Base-by-base conservation (phyloP, 2,113 vertebrate species). In the Ibidorhyncha struthersii region DNA sequence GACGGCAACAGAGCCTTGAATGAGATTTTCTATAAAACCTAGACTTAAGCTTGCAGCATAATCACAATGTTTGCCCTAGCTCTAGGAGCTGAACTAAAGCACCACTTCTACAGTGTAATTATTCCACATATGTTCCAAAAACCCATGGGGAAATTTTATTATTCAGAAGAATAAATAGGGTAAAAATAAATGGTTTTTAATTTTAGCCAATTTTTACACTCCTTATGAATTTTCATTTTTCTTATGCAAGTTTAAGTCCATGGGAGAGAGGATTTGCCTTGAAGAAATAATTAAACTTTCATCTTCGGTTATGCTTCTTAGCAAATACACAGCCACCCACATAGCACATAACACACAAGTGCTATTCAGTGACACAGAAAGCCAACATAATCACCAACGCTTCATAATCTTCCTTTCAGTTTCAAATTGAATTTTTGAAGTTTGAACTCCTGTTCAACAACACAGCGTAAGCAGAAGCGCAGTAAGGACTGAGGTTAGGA, bases 1-100 rank as follows among this genome's bases (percentile, higher is more conserved):
- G 97, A 98, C 90, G 94, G 95, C 95, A 97, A 98, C 86, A 96
- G 96, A 97, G 97, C 94, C 96, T 95, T 97, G 97, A 97, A 97
- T 95, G 92, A 97, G 96, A 96, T 98, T 96, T 97, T 96, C 95
- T 94, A 77, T 67, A 96, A 98, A 96, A 93, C 92, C 86, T 47
- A 95, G 93, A 97, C 93, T 96, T 93, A 91, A 97, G 97, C 95
- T 96, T 65, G 79, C 88, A 86, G 97, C 79, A 70, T 87, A 96
- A 96, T 97, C 95, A 96, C 89, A 79, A 86, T 82, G 83, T 89
- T 96, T 97, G 91, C 91, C 91, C 86, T 65, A 89, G 82, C 88
- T 93, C 90, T 38, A 81, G 61, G 91, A 93, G 78, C 89, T 86
- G 66, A 92, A 47, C 34, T 59, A 56, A 95, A 94, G 50, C 40